Evolutionary conservation across 2,113 vertebrate genomes (phyloP).

Genomic region (Cottus gobio): DNA sequence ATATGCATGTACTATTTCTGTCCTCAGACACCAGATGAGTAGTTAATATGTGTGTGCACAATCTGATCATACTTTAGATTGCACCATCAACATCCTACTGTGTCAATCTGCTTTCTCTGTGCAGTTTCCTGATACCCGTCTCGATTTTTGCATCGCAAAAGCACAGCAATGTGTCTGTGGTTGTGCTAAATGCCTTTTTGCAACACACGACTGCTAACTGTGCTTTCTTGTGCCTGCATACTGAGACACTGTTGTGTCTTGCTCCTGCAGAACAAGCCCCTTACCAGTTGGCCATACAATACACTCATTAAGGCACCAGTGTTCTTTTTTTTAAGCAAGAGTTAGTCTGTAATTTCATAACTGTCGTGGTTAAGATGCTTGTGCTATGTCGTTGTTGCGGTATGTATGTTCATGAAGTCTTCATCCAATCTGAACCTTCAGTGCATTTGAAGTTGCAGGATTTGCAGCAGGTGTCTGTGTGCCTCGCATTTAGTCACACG

Average conservation of each 20-base stretch:
- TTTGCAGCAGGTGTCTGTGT: constrained; percentile 75
- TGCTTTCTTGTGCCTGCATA: constrained; percentile 39
- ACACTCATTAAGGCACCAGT: constrained; percentile 58
- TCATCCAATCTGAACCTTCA: constrained; percentile 4
- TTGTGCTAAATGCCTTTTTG: constrained; percentile 43
- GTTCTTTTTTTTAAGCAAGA: constrained; percentile 38
- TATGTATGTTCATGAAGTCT: not conserved
- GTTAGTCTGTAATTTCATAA: constrained; percentile 31
- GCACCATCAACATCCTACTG: too few species aligned
- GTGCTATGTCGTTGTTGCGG: not conserved
- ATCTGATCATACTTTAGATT: constrained; percentile 23
- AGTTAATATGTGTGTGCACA: constrained; percentile 39
- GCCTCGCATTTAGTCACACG: constrained; percentile 24
- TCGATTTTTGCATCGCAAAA: not conserved
- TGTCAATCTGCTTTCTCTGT: not conserved
- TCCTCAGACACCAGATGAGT: constrained; percentile 44
- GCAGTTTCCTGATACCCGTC: constrained; percentile 9
- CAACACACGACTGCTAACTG: constrained; percentile 39
- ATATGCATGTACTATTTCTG: constrained; percentile 68
- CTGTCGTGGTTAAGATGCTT: constrained; percentile 1
- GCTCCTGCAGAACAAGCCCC: constrained; percentile 61
- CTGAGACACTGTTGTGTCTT: constrained; percentile 51
- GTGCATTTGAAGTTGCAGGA: constrained; percentile 34
- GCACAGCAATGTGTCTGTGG: constrained; percentile 1
- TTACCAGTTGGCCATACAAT: constrained; percentile 53